Evolutionary conservation across 2,888 invertebrate species (phyloP), one percentile per base, ranked within the genome.

Genomic region (Crossocerus cetratus): DNA sequence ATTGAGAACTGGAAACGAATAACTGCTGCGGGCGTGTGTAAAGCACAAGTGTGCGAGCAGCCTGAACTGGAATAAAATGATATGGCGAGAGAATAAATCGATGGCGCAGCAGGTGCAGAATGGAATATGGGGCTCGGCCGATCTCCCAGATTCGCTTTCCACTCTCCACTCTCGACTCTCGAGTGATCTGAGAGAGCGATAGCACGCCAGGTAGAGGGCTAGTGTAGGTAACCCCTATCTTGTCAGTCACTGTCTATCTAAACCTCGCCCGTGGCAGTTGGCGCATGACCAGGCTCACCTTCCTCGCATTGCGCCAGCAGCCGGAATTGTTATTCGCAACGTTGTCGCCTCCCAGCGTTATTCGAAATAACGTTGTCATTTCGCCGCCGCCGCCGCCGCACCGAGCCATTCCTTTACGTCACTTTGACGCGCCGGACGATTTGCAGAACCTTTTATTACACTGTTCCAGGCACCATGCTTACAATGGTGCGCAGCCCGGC

Each of bases 41-140:
- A 20, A 59, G 44, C 22, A 32, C 16, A 43, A 18, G 22, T 13
- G 23, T 22, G 62, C 16, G 3, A 43, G 44, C n/a, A 23, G 32
- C 8, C 11, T 32, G 32, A 32, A 11, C 8, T 8, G 32, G 22
- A 57, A 13, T 57, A 63, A 67, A 57, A 53, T 20, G 14, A 16
- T 18, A 57, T 1, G 59, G n/a, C 18, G 20, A 16, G 58, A 44
- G 21, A 53, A 77, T 78, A 69, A 78, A 78, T 77, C 59, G 57
- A 58, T 18, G 18, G 22, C 20, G 32, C 44, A 60, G 23, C 63
- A 65, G 43, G 60, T 60, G 63, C 18, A 62, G 16, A 59, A 67
- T 20, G 55, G 18, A 22, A n/a, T 42, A 49, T 56, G 22, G 2
- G 57, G 18, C 42, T 58, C 21, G 20, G 32, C 67, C 56, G 54